Conservation (phyloP, 2,797 vertebrate species). For the Peromyscus attwateri region DNA sequence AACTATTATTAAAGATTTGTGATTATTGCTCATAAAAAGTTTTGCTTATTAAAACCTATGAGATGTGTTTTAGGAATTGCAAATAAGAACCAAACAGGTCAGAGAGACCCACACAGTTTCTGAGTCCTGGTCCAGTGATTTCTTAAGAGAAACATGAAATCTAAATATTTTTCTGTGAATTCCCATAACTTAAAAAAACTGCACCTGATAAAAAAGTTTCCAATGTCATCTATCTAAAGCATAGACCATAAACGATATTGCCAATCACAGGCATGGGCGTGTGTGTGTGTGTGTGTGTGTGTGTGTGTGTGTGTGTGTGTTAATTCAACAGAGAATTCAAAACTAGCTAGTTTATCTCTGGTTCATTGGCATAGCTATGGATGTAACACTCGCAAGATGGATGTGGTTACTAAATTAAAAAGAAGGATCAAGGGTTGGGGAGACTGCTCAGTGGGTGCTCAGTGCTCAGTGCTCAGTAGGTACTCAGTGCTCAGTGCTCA, state of each 20-base stretch:
- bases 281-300: not conserved
- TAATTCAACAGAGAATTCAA: not conserved
- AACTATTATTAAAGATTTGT: not conserved
- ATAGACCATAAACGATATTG: not conserved
- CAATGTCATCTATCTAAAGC: not conserved
- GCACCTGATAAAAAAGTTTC: not conserved
- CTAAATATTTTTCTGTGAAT: not conserved
- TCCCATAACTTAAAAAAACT: not conserved
- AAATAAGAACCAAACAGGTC: not conserved
- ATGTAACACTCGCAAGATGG: too few relatives aligned
- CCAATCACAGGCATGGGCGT: not conserved
- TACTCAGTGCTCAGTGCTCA: too few relatives aligned
- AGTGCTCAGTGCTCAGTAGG: too few relatives aligned
- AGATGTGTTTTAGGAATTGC: not conserved
- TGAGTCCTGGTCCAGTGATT: not conserved
- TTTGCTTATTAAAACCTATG: not conserved
- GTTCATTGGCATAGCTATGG: not conserved
- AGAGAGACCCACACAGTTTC: not conserved
- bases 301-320: not conserved
- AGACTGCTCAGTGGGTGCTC: not conserved
- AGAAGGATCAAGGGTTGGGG: not conserved
- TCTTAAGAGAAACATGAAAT: not conserved
- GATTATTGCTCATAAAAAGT: not conserved
- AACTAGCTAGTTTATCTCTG: not conserved
- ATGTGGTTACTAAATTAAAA: not conserved